phyloP scores from a whole-genome alignment of 2,113 vertebrate species.

The Pitta sordida region DNA sequence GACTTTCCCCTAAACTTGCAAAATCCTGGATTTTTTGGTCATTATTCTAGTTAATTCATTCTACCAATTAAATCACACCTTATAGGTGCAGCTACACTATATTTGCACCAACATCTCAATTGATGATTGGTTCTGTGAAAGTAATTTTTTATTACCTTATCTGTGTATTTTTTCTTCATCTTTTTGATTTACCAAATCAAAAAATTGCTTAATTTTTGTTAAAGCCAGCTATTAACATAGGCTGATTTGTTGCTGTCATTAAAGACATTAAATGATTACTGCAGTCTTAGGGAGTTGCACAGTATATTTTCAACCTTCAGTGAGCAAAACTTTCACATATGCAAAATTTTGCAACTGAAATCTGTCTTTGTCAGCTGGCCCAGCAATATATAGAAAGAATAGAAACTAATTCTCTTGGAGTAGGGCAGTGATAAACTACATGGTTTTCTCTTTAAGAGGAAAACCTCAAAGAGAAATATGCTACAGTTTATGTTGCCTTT shows the following conservation, averaged over 20 bases:
- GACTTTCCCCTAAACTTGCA: neutral
- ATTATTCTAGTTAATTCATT: neutral
- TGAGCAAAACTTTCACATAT: neutral
- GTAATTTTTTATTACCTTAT: constrained; percentile 2
- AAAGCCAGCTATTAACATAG: constrained; percentile 12
- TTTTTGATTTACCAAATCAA: neutral
- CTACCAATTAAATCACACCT: neutral
- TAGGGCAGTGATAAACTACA: neutral
- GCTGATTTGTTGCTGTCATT: neutral
- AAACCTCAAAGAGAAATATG: neutral
- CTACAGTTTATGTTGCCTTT: neutral
- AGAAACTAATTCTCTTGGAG: neutral
- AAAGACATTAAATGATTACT: constrained; percentile 15
- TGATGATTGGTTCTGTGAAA: neutral
- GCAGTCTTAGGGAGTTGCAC: neutral
- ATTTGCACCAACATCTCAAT: neutral
- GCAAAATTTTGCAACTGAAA: constrained; percentile 9
- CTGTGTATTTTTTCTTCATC: neutral
- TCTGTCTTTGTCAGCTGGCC: neutral
- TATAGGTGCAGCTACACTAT: neutral
- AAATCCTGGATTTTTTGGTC: neutral
- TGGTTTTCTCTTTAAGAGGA: neutral
- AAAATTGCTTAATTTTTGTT: constrained; percentile 19
- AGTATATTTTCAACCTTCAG: constrained; percentile 3
- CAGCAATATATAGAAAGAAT: neutral